phyloP scores from a whole-genome alignment of 1,140 invertebrate genomes.

The Solenopsis invicta region DNA sequence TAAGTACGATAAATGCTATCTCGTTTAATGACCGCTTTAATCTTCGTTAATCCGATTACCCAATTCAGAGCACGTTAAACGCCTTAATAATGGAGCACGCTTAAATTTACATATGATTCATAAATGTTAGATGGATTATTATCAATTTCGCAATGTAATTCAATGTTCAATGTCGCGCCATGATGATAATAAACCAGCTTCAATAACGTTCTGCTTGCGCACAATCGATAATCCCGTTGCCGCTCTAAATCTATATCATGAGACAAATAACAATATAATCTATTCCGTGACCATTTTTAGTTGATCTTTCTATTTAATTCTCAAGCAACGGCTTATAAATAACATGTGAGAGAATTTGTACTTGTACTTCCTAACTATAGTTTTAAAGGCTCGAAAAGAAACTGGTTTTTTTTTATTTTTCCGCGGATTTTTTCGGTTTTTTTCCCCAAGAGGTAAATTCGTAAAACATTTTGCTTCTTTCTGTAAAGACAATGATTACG shows the following conservation, averaged over 20 bases:
- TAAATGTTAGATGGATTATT: constrained; percentile 43
- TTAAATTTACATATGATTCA: constrained; percentile 19
- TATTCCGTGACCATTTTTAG: constrained; percentile 57
- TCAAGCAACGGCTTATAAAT: not conserved
- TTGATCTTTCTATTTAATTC: constrained; percentile 69
- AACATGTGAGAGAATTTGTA: no score
- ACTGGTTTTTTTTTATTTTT: no score
- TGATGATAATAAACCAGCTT: constrained; percentile 66
- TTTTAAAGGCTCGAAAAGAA: no score
- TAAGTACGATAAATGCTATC: constrained; percentile 26
- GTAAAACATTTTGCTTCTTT: no score
- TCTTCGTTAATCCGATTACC: constrained; percentile 40
- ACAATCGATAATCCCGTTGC: constrained; percentile 49
- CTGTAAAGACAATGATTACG: no score
- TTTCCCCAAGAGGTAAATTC: no score
- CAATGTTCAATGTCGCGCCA: not conserved
- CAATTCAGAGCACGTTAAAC: constrained; percentile 30
- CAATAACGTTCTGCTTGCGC: constrained; percentile 67
- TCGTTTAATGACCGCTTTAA: constrained; percentile 37
- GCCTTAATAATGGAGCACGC: constrained; percentile 9
- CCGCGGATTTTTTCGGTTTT: no score
- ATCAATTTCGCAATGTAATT: constrained; percentile 50
- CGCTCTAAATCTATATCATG: constrained; percentile 29
- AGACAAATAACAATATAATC: constrained; percentile 58
- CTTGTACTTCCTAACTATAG: no score